These are phyloP conservation scores for Aurelia coerulea DNA, from an alignment of 30 jellyfish, hydroid and myxozoan species.

Conservation along the genomic window DNA sequence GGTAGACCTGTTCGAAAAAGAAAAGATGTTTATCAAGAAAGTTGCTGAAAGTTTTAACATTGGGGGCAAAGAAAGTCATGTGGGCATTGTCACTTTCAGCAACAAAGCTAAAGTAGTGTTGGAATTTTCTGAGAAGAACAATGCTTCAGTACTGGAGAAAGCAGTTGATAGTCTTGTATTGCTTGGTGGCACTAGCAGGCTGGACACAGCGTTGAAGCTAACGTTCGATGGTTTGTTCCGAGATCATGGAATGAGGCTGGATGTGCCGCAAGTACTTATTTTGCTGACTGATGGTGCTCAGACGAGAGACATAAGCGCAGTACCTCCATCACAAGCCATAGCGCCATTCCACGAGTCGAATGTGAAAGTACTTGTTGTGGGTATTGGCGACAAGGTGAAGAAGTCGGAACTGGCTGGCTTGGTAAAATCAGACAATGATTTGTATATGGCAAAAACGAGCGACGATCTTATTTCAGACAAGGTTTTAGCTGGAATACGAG, in stretches of 20 bases:
- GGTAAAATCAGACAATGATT: neutral
- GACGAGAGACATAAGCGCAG: conserved; percentile 26
- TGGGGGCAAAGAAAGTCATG: conserved; percentile 8
- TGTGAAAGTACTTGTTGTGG: conserved; percentile 13
- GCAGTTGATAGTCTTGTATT: conserved; percentile 39
- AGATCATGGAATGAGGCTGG: conserved; percentile 48
- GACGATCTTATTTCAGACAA: conserved; percentile 14
- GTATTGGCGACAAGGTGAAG: conserved; percentile 5
- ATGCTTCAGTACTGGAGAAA: conserved; percentile 21
- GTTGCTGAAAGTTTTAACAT: neutral
- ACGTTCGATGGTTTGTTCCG: conserved; percentile 47
- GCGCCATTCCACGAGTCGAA: conserved; percentile 30
- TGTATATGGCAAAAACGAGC: neutral
- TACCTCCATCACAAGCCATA: conserved; percentile 23
- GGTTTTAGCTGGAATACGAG: neutral
- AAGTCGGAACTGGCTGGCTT: neutral
- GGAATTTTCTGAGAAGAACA: conserved; percentile 23
- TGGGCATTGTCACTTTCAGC: conserved; percentile 35
- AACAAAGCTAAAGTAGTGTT: conserved; percentile 15
- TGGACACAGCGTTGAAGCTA: conserved; percentile 42
- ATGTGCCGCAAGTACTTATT: conserved; percentile 55
- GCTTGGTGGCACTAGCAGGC: conserved; percentile 30
- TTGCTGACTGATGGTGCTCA: conserved; percentile 54
- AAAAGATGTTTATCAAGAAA: neutral
- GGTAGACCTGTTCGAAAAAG: neutral